A percentile compares a stretch with the other conserved stretches of the same genome.
Evolutionary conservation across 2,888 invertebrate genomes (phyloP).

Genomic region (Nephrotoma flavescens): DNA sequence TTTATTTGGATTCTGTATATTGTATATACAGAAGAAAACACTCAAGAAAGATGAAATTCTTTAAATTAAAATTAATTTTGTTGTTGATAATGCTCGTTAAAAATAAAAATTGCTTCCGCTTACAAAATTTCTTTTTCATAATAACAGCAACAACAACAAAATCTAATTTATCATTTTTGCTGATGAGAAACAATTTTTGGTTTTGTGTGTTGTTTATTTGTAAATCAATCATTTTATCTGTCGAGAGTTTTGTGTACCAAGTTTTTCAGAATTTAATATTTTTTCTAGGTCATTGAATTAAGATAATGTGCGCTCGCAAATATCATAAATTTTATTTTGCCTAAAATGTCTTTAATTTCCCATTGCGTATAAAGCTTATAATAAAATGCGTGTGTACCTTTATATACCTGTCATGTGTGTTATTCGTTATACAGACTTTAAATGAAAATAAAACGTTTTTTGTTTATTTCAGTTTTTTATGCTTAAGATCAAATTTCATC

Average conservation of each 20-base stretch:
- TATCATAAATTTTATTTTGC: not conserved
- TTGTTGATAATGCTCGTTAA: not conserved
- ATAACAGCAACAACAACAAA: not conserved
- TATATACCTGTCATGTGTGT: not conserved
- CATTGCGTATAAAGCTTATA: not conserved
- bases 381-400: not conserved
- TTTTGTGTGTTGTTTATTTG: not conserved
- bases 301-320: not conserved
- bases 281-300: not conserved
- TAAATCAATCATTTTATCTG: not conserved
- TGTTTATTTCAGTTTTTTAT: not conserved
- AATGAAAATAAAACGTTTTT: not conserved
- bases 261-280: not conserved
- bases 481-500: not conserved
- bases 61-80: not conserved
- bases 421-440: not conserved
- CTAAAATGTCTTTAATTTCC: not conserved
- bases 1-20: not conserved
- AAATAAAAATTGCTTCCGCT: not conserved
- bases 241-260: not conserved
- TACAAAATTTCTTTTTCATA: not conserved
- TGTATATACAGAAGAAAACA: not conserved
- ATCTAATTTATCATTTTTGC: not conserved
- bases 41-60: not conserved
- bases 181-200: not conserved